Base-by-base conservation (phyloP, 2,797 vertebrate genomes). In the Champsocephalus gunnari region DNA sequence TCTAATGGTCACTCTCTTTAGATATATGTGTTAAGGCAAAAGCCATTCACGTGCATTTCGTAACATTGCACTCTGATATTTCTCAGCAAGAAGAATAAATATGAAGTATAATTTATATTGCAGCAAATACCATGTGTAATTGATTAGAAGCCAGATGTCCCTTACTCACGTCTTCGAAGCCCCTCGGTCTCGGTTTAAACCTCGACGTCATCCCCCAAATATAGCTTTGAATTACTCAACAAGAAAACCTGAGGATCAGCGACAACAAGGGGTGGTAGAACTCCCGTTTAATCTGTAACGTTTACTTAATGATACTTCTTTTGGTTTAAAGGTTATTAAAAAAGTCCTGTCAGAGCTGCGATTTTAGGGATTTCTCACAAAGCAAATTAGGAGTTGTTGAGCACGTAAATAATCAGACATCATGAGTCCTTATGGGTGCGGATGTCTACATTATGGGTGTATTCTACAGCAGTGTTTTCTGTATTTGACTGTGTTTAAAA, bases 201-300 rank as follows among this genome's bases (percentile, higher is more conserved):
- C 57, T 64, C 85, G 74, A 83, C 9, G 38, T 86, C 78, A 86
- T 71, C 62, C 24, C 57, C 69, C 73, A 82, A 82, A 85, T 75
- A 84, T 80, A 80, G 75, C 77, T 76, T 70, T 57, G 62, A 69
- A 73, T 49, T 34, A 55, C 64, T 79, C 2, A 80, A 82, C 65
- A 48, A 51, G 65, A 69, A 8, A 12, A 28, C 69, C 60, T 38
- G 13, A 66, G 58, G 59, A 63, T 80, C 49, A 48, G n/a, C 38
- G 32, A 66, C 73, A 73, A 70, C 21, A 21, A 21, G 19, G 11
- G 38, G 54, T 38, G 17, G 34, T 34, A 38, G n/a, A 56, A 44
- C 51, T 7, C 1, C 13, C 41, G 16, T 62, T 65, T 19, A 44
- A 32, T 45, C 43, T 58, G 49, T 49, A 47, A 75, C 74, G 48